Base-by-base conservation (phyloP, 2,888 invertebrate genomes). In the Chymomyza fuscimana region DNA sequence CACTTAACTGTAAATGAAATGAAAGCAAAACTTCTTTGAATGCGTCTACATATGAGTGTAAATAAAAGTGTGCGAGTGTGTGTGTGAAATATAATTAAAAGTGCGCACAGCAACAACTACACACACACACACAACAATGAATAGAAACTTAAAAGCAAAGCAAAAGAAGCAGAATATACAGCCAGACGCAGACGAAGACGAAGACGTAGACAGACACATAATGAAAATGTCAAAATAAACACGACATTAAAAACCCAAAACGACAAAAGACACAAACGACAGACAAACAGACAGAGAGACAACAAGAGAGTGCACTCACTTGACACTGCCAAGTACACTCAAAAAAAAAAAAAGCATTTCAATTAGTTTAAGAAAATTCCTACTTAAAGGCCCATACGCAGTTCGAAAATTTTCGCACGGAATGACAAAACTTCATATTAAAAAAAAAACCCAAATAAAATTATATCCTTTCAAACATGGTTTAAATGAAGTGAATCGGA, bases 201-300 rank as follows among this genome's bases (percentile, higher is more conserved):
- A 76, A 76, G 76, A 76, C 74, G 79, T 76, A 74, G 59, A 70
- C 74, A 74, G 59, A 70, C 74, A 80, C 87, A 88, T 89, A 89
- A 89, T 89, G 89, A 89, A 88, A 89, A 85, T 89, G 88, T 88
- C 82, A 87, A 87, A 87, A 87, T 87, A 88, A 87, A 89, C 89
- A 87, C 88, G 78, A 81, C 84, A 87, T 87, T 88, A 82, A 88
- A 87, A 86, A 87, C 72, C 66, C 61, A 78, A 58, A 32, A 25
- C 25, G 25, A 25, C 25, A 25, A 32, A 63, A 19, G 25, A 32
- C 61, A 60, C 25, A 56, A 69, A 19, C 56, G 65, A 56, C 62
- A 74, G 63, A 73, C 72, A 71, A 69, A 73, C 67, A 67, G 69
- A 63, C 65, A 72, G 54, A 60, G 54, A 54, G 63, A 71, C 40